A percentile compares a stretch with the other conserved stretches of the same genome.
phyloP scores from a whole-genome alignment of 1,140 invertebrate species.

The Choristoneura fumiferana region DNA sequence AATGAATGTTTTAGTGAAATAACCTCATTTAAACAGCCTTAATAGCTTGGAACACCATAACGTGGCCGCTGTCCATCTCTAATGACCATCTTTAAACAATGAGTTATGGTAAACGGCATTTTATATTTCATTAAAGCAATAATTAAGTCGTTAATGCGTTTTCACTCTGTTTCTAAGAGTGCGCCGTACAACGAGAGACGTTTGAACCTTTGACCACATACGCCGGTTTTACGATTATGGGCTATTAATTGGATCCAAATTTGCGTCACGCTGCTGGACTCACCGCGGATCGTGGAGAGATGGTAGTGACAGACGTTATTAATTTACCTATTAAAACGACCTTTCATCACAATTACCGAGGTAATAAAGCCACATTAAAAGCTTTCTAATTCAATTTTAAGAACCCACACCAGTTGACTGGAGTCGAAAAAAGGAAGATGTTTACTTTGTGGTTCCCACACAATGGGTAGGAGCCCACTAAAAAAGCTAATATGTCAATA shows the following conservation, averaged over 20 bases:
- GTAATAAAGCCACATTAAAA: conserved; percentile 29
- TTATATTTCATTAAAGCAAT: conserved; percentile 31
- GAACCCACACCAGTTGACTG: not conserved
- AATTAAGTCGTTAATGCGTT: conserved; percentile 37
- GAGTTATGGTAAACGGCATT: conserved; percentile 33
- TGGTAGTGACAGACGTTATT: conserved; percentile 30
- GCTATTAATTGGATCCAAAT: conserved; percentile 51
- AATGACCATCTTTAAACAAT: conserved; percentile 39
- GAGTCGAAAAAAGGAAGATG: not conserved
- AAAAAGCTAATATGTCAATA: conserved; percentile 69
- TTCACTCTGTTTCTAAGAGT: not conserved
- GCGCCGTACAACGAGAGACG: not conserved
- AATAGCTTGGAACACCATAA: conserved; percentile 28
- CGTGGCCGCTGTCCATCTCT: conserved; percentile 19
- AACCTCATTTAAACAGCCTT: conserved; percentile 35
- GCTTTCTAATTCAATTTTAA: conserved; percentile 37
- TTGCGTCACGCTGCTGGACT: conserved; percentile 48
- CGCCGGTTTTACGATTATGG: conserved; percentile 36
- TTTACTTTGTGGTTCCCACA: conserved; percentile 27
- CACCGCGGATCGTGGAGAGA: conserved; percentile 43
- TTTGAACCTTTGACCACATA: conserved; percentile 25
- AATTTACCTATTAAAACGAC: conserved; percentile 3
- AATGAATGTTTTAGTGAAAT: conserved; percentile 34
- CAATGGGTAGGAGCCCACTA: conserved; percentile 48
- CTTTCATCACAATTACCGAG: not conserved